A percentile compares a stretch with the other conserved stretches of the same genome.
Evolutionary conservation across 2,113 vertebrate genomes (phyloP).

Genomic region (Takifugu flavidus): DNA sequence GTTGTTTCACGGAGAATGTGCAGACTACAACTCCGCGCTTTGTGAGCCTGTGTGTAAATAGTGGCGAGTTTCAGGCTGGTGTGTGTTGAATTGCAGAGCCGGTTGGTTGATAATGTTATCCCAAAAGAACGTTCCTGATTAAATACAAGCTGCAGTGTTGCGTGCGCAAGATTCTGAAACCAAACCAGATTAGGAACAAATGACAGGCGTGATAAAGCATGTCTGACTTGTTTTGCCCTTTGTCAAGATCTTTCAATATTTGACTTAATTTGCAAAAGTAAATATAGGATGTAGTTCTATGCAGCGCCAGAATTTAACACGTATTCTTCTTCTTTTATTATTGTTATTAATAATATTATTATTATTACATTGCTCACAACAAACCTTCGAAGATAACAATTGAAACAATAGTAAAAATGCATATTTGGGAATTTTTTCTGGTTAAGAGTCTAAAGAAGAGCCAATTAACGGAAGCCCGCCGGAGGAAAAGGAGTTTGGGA

Average conservation of each 20-base stretch:
- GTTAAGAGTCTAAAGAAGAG: slow-evolving; percentile 17
- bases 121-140: neutral
- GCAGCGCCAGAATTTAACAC: neutral
- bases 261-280: neutral
- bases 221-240: neutral
- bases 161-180: neutral
- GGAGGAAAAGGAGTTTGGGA: slow-evolving; percentile 18
- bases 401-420: no score
- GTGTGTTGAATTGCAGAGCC: neutral
- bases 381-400: neutral
- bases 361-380: neutral
- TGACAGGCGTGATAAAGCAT: neutral
- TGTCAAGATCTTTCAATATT: neutral
- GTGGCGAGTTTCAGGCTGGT: slow-evolving; percentile 16
- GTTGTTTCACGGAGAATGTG: slow-evolving; percentile 23
- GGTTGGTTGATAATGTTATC: neutral
- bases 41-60: slow-evolving; percentile 37
- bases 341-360: slow-evolving; percentile 15
- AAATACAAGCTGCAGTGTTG: neutral
- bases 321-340: slow-evolving; percentile 5
- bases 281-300: no score
- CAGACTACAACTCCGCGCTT: slow-evolving; percentile 1
- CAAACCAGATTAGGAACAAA: neutral
- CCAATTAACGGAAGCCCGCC: slow-evolving; percentile 30
- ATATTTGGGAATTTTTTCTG: no score